Evolutionary conservation across 2,888 invertebrate species (phyloP).

Genomic region (Pemphredon lugubris): DNA sequence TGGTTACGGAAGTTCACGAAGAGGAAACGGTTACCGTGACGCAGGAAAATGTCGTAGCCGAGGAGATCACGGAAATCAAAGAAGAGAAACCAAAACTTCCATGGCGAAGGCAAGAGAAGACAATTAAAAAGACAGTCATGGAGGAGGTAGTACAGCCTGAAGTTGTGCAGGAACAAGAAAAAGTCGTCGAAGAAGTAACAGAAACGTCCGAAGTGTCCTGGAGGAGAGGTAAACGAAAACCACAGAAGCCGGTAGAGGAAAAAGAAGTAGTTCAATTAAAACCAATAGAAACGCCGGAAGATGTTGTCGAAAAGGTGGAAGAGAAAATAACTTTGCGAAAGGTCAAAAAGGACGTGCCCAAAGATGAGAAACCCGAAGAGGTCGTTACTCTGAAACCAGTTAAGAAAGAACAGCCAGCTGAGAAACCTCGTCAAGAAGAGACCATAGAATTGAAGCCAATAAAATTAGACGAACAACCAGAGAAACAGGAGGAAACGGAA

Average conservation of each 20-base stretch:
- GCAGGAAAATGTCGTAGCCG: conserved; percentile 34
- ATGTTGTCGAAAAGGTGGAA: conserved; percentile 67
- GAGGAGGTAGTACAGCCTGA: conserved; percentile 47
- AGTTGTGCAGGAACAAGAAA: conserved; percentile 52
- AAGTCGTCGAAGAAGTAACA: conserved; percentile 52
- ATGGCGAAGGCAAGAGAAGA: conserved; percentile 52
- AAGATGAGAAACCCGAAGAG: conserved; percentile 67
- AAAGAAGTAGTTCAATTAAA: conserved; percentile 75
- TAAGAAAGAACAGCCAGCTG: conserved; percentile 28
- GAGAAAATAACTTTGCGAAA: conserved; percentile 77
- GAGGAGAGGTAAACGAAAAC: conserved; percentile 67
- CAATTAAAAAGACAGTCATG: conserved; percentile 58
- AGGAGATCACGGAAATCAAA: conserved; percentile 49
- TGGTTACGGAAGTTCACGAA: conserved; percentile 73
- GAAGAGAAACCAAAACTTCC: conserved; percentile 68
- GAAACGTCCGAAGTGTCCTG: conserved; percentile 73
- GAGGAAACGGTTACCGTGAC: conserved; percentile 73
- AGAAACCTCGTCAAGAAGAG: conserved; percentile 70
- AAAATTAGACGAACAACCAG: conserved; percentile 68
- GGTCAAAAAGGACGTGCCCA: conserved; percentile 67
- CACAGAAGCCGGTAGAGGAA: conserved; percentile 70
- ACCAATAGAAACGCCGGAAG: conserved; percentile 76
- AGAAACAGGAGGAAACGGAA: conserved; percentile 53
- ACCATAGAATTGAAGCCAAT: conserved; percentile 73
- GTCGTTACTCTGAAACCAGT: conserved; percentile 63